Percentiles rank a stretch among this genome's conserved stretches.
Evolutionary conservation across 2,888 invertebrate genomes (phyloP).

Genomic region (Camptogramma bilineatum): DNA sequence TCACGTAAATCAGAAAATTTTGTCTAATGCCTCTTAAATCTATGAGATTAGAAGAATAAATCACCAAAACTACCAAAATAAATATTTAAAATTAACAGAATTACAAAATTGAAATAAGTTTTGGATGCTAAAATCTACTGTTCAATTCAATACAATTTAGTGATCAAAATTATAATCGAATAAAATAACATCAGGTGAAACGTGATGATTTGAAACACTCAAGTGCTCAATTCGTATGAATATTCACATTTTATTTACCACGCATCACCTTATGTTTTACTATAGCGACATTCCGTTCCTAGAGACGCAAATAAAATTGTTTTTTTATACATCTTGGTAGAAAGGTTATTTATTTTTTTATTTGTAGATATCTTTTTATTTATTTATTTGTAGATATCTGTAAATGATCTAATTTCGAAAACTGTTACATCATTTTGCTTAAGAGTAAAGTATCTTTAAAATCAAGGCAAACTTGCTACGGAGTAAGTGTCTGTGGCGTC

Average conservation of each 20-base stretch:
- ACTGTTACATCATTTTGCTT: too few species aligned
- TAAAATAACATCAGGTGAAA: slow-evolving; percentile 14
- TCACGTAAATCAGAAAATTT: too few species aligned
- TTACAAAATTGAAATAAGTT: slow-evolving; percentile 8
- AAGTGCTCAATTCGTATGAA: slow-evolving; percentile 11
- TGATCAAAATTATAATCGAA: slow-evolving; percentile 18
- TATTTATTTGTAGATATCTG: not conserved
- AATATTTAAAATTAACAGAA: slow-evolving; percentile 1
- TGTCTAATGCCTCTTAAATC: too few species aligned
- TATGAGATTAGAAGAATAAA: slow-evolving; percentile 11
- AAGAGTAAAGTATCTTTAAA: too few species aligned
- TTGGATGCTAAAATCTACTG: slow-evolving; percentile 15
- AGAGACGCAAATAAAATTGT: not conserved
- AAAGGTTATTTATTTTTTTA: not conserved
- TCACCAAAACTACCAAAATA: slow-evolving; percentile 15
- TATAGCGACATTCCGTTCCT: slow-evolving; percentile 14
- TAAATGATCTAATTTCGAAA: too few species aligned
- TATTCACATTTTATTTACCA: slow-evolving; percentile 4
- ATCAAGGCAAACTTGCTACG: too few species aligned
- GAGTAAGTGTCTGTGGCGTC: too few species aligned
- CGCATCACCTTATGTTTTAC: slow-evolving; percentile 17
- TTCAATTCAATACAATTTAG: slow-evolving; percentile 13
- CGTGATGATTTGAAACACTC: slow-evolving; percentile 6
- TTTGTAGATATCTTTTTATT: not conserved
- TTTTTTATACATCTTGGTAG: not conserved